Base-by-base conservation (phyloP, 1,140 invertebrate genomes). In the Aphaenogaster ashmeadi region DNA sequence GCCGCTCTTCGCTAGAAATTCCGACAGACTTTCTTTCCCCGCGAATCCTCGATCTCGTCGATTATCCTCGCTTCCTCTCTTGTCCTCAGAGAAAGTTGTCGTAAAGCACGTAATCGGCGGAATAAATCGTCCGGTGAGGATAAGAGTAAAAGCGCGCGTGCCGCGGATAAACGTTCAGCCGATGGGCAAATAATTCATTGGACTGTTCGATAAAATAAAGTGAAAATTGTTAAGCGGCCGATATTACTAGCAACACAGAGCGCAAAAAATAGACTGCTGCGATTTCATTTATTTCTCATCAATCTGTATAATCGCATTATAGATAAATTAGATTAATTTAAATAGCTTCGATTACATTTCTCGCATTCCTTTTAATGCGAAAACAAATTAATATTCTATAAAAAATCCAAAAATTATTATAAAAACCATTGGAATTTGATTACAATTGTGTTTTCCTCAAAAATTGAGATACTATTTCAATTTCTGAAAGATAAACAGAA, bases 21-120 rank as follows among this genome's bases (percentile, higher is more conserved):
- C 58, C n/a, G 15, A 21, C 21, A 36, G 36, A 62, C 52, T 81
- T 87, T 60, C 77, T 74, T 83, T 87, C 62, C 6, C 27, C 41
- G 27, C 50, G 78, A 83, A 78, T 87, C 71, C 41, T 69, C 64
- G 15, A 75, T 87, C 36, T 54, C 56, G 47, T 44, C 54, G 36
- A 62, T 72, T 69, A 81, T 50, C 47, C 62, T 72, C 47, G 67
- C 71, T 86, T 87, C 54, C 56, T 87, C 67, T 60, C 86, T 83
- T 54, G 78, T 87, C 62, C 54, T 36, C 36, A 15, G 54, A 72
- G 78, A 87, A 87, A 87, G 86, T 71, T 58, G 66, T 81, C 62
- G 38, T 87, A 83, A 87, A 81, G 71, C 81, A 38, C 47, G 44
- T 85, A 85, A 85, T 77, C 69, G 71, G 11, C 58, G n/a, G 44